phyloP scores from a whole-genome alignment of 1,140 invertebrate genomes.

The Drosophila littoralis region DNA sequence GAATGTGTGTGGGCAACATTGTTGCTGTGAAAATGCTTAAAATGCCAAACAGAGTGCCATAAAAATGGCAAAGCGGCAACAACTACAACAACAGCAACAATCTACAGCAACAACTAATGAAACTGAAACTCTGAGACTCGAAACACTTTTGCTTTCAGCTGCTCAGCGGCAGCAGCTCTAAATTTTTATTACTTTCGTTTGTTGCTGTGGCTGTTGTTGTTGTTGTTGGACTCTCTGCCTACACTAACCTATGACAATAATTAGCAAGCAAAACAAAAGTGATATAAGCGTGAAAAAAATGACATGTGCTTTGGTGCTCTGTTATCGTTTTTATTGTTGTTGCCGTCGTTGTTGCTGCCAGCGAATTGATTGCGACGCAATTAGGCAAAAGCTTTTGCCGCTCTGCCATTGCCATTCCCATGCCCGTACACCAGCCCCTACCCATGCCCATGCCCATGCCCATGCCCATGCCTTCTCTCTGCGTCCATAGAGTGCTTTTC shows the following conservation, averaged over 20 bases:
- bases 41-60: slow-evolving; percentile 34
- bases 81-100: not conserved
- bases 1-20: slow-evolving; percentile 40
- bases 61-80: slow-evolving; percentile 41
- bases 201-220: slow-evolving; percentile 6
- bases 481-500: slow-evolving; percentile 13
- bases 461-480: not conserved
- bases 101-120: slow-evolving; percentile 11
- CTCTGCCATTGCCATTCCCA: not conserved
- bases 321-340: not conserved
- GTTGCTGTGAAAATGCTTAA: slow-evolving; percentile 64
- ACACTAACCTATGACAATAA: slow-evolving; percentile 82
- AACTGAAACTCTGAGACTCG: slow-evolving; percentile 21
- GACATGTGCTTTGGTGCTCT: slow-evolving; percentile 24
- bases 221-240: slow-evolving; percentile 44
- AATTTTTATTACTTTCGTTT: slow-evolving; percentile 62
- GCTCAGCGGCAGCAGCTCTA: slow-evolving; percentile 37
- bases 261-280: slow-evolving; percentile 49
- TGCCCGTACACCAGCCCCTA: not conserved
- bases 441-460: not conserved
- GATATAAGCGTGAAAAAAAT: slow-evolving; percentile 21
- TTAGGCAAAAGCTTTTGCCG: slow-evolving; percentile 42
- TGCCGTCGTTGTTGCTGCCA: slow-evolving; percentile 15
- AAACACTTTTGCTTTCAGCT: slow-evolving; percentile 76
- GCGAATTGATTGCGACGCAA: slow-evolving; percentile 41